Evolutionary conservation across 2,888 invertebrate species (phyloP), one percentile per base, ranked within the genome.

Genomic region (Folsomia candida): DNA sequence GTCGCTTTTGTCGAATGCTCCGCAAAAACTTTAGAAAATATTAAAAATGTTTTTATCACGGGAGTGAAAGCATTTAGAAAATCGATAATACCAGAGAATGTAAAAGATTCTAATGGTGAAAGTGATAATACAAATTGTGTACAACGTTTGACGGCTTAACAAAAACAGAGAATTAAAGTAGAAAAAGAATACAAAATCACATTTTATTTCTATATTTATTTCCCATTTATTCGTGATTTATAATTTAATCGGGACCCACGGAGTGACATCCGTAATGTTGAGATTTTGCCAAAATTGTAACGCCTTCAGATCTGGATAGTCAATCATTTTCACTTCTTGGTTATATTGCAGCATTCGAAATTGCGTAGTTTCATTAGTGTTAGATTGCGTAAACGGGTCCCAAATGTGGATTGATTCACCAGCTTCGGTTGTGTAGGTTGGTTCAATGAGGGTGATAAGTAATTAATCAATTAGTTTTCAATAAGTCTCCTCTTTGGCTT

Each of bases 1-100:
- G 86, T 86, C 67, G 89, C 89, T 69, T 88, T 92, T 79, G 88
- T 92, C 47, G 93, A 94, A 83, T 94, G 93, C 82, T 94, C 94
- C 0, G 92, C 94, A 9, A 87, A 91, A 81, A 88, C 89, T 76
- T 87, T 89, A 78, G 86, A 88, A 76, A 90, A 91, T 81, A 87
- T 94, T 73, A 86, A 87, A 71, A 88, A 89, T 76, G 92, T 94
- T 4, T 92, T 93, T 81, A 86, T 88, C 80, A 90, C 90, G 81
- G 91, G 91, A 1, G 88, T 91, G 51, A 86, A 89, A 78, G 89
- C 90, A 18, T 89, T 89, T 2, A 85, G 25, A 62, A 62, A 62
- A 22, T 28, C 62, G n/a, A n/a, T n/a, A n/a, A n/a, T n/a, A n/a
- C n/a, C n/a, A n/a, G n/a, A n/a, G n/a, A n/a, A n/a, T n/a, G n/a